These are phyloP conservation scores for Myotis findleyi DNA, from an alignment of 2,797 vertebrate genomes.

Conservation along the genomic window DNA sequence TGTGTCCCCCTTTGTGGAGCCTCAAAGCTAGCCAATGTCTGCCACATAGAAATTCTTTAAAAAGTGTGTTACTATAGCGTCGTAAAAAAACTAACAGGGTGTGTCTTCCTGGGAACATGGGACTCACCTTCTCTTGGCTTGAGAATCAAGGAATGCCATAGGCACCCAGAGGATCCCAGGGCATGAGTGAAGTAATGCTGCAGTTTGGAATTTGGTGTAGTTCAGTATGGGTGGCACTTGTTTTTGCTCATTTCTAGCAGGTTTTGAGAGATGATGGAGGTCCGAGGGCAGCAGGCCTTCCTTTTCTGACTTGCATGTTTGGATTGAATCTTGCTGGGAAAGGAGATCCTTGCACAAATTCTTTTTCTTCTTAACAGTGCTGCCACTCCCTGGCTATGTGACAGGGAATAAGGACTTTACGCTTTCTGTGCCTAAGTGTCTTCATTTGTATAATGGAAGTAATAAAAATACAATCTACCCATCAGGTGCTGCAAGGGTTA, in stretches of 20 bases:
- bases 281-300: not conserved
- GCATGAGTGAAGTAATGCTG: not conserved
- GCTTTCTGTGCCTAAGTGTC: constrained; percentile 14
- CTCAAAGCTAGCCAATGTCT: not conserved
- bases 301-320: not conserved
- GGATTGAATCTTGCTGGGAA: constrained; percentile 4
- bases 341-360: not conserved
- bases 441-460: not conserved
- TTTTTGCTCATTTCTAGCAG: not conserved
- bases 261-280: not conserved
- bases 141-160: not conserved
- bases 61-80: constrained; percentile 5
- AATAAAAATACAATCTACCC: not conserved
- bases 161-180: not conserved
- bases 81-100: constrained; percentile 20
- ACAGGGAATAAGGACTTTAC: not conserved
- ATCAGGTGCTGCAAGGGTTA: not conserved
- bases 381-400: not conserved
- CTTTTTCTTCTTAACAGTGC: not conserved
- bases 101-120: not conserved
- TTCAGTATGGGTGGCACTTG: not conserved
- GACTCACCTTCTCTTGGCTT: not conserved
- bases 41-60: constrained; percentile 52
- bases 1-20: not conserved
- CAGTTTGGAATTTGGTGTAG: not conserved